Base-by-base conservation (phyloP, 2,113 vertebrate species). In the Uropsilus gracilis region DNA sequence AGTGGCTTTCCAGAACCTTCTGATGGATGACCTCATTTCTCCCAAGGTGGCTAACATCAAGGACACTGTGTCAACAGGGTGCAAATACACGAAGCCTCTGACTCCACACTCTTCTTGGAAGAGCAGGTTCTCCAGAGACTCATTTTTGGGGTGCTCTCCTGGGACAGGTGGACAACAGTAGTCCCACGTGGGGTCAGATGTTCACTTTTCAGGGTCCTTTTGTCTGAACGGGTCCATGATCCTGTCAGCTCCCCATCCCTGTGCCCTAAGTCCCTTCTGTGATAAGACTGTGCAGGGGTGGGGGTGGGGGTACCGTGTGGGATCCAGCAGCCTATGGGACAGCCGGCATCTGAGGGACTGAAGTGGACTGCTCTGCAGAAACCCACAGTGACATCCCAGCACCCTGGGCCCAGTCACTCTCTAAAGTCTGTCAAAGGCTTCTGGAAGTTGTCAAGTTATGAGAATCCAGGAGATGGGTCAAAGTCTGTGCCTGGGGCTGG, bases 351-450 rank as follows among this genome's bases (percentile, higher is more conserved):
- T n/a, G n/a, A n/a, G n/a, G n/a, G n/a, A n/a, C n/a, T n/a, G n/a
- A n/a, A 81, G 12, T 50, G 0, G 0, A 53, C 24, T 10, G 8
- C 32, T 42, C 82, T 72, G 50, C 26, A 87, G 42, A 90, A 96
- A 86, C 57, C 63, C 32, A 53, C 0, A 53, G 34, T 80, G 61
- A 48, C 82, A 86, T 53, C 28, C 50, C 46, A 26, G 44, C 46
- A 16, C 32, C 5, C 2, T 7, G 42, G 2, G 77, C 77, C 82
- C 1, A 32, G 39, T 46, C 34, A 59, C 46, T 37, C 72, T 44
- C 53, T 32, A 83, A 64, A 90, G 87, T 82, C 16, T 94, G 89
- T 34, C 61, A 66, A 91, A 75, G 77, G 59, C 69, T 86, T 78
- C 20, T 44, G 73, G 55, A 71, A 24, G 26, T 24, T 30, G 64